phyloP scores from a whole-genome alignment of 2,113 vertebrate species.

The Pygoscelis antarcticus region DNA sequence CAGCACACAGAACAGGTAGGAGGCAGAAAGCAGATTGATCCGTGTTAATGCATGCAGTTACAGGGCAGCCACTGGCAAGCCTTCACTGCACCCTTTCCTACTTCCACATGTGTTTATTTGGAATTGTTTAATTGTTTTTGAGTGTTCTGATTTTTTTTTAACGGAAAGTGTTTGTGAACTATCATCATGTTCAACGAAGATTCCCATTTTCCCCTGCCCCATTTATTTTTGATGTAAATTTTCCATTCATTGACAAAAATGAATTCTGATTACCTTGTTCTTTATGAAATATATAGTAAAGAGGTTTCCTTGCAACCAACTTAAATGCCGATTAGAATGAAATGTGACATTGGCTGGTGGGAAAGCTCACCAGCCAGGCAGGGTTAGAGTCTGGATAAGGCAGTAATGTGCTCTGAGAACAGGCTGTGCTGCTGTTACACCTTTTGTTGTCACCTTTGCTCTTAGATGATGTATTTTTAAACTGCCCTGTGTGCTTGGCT shows the following conservation, averaged over 20 bases:
- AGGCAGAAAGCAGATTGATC: background rate
- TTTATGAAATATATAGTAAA: background rate
- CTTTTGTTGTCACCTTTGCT: background rate
- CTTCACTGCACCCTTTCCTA: background rate
- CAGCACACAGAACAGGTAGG: background rate
- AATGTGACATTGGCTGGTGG: background rate
- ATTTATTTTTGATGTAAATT: background rate
- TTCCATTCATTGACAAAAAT: background rate
- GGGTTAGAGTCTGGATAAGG: background rate
- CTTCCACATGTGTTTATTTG: background rate
- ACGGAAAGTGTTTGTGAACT: background rate
- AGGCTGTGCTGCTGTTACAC: background rate
- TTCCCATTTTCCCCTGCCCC: background rate
- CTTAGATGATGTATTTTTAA: background rate
- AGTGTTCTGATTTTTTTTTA: background rate
- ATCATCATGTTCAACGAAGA: background rate
- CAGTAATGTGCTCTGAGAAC: background rate
- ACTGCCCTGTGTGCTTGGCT: background rate
- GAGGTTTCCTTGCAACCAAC: background rate
- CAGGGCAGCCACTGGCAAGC: background rate
- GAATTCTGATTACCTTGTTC: background rate
- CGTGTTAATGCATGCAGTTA: rapidly evolving
- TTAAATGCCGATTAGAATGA: background rate
- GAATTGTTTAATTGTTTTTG: background rate
- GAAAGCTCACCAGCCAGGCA: background rate